Evolutionary conservation across 2,113 vertebrate species (phyloP).

Genomic region (Antennarius striatus): DNA sequence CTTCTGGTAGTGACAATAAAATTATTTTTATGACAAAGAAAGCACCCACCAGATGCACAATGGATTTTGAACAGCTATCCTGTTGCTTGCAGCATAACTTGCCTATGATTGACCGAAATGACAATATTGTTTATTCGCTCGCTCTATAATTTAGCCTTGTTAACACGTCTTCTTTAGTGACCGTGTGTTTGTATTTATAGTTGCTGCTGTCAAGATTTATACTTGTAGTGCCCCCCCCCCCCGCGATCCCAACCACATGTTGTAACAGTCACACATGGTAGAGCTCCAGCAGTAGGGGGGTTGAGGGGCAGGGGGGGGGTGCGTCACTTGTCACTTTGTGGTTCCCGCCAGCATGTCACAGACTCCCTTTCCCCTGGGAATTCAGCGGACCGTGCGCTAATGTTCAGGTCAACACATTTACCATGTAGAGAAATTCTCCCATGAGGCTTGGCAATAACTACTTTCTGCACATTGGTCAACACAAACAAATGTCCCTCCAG

Average conservation of each 20-base stretch:
- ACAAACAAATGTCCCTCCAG: not conserved
- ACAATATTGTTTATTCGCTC: not conserved
- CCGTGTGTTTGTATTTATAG: conserved; percentile 52
- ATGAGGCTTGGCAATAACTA: not conserved
- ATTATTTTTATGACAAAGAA: conserved; percentile 1
- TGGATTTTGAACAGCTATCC: not conserved
- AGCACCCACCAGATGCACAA: not conserved
- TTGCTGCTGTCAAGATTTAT: conserved; percentile 55
- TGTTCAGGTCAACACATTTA: conserved; percentile 55
- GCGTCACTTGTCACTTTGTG: conserved; percentile 71
- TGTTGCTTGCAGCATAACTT: not conserved
- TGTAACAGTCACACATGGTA: conserved; percentile 64
- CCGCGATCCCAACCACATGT: conserved; percentile 57
- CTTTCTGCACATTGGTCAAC: not conserved
- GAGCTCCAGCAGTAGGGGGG: conserved; percentile 40
- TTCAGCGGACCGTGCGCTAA: conserved; percentile 52
- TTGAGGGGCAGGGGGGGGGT: conserved; percentile 31
- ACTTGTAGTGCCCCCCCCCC: conserved; percentile 37
- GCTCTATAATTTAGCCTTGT: not conserved
- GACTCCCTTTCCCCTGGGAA: conserved; percentile 61
- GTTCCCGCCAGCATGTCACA: conserved; percentile 72
- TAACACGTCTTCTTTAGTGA: not conserved
- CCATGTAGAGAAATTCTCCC: conserved; percentile 4
- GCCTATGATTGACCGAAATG: not conserved
- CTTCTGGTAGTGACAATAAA: conserved; percentile 3